Evolutionary conservation across 2,888 invertebrate genomes (phyloP), one percentile per base, ranked within the genome.

Genomic region (Chirona hameri): DNA sequence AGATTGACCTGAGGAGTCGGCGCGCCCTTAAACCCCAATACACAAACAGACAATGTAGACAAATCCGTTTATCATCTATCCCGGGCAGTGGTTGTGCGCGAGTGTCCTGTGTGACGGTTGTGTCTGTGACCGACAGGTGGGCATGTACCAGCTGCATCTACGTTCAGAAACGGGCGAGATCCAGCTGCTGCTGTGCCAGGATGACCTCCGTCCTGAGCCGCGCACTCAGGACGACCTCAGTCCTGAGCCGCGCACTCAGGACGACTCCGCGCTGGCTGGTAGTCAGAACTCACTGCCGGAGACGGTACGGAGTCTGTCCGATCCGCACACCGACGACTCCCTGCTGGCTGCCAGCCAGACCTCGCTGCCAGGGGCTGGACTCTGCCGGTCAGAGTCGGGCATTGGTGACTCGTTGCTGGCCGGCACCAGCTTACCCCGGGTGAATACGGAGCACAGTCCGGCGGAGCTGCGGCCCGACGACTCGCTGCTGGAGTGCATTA

Each of bases 101-200:
- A 18, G 2, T 55, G 60, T 10, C 24, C 60, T 60, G 60, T 24
- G 14, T 60, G 60, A 60, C 60, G 21, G 1, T 29, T 27, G 21
- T 15, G 21, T 18, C 31, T 39, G 18, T 31, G 76, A 0, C 72
- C 72, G 18, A 27, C 76, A 76, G 52, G 80, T 52, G 27, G 80
- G 80, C 52, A 15, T 80, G 18, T 80, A 80, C 52, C 80, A 80
- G 80, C 24, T 80, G 80, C 80, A 80, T 52, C 15, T 80, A 12
- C 80, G 80, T 27, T 80, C 80, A 52, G 21, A 12, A 12, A 14
- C 27, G 2, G 80, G 52, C 21, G 80, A 80, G 80, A 80, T 80
- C 27, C 27, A 80, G 52, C 52, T 80, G 29, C 55, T 80, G 48
- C 52, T 52, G 14, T 80, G 80, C n/a, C 80, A 80, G 52, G 80